Conservation (phyloP, 2,888 invertebrate genomes). For the Acholoe squamosa region DNA sequence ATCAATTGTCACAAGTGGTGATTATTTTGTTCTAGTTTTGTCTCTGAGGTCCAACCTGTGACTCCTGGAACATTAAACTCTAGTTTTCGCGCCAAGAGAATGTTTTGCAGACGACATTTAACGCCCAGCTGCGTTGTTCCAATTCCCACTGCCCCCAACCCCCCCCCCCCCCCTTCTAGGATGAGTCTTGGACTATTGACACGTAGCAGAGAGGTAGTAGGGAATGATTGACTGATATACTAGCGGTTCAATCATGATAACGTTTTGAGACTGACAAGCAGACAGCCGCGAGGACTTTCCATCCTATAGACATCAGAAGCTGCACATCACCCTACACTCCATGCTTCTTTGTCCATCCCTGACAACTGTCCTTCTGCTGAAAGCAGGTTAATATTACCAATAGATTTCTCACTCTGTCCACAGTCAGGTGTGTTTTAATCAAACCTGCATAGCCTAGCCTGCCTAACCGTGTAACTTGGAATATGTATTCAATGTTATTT, state of each 20-base stretch:
- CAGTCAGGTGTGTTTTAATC: too few relatives aligned
- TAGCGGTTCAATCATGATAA: not conserved
- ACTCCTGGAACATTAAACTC: not conserved
- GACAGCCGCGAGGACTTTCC: not conserved
- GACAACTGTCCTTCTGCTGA: too few relatives aligned
- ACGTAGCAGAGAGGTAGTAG: not conserved
- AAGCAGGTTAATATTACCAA: too few relatives aligned
- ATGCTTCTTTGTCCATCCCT: too few relatives aligned
- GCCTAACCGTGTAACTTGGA: too few relatives aligned
- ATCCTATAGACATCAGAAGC: not conserved
- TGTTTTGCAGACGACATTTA: not conserved
- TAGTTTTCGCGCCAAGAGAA: not conserved
- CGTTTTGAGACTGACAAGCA: not conserved
- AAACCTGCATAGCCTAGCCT: too few relatives aligned
- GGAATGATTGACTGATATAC: not conserved
- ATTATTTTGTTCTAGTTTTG: not conserved
- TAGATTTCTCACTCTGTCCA: too few relatives aligned
- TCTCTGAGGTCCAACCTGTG: not conserved
- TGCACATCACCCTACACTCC: too few relatives aligned
- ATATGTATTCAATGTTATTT: too few relatives aligned
- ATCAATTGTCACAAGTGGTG: slow-evolving; percentile 23
- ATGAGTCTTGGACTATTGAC: not conserved
- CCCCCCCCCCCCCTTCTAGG: not conserved
- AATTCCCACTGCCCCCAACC: not conserved
- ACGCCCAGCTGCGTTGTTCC: not conserved